Evolutionary conservation across 35 echinoderm and acorn worm species (phyloP), one percentile per base, ranked within the genome.

Genomic region (Heliocidaris tuberculata): DNA sequence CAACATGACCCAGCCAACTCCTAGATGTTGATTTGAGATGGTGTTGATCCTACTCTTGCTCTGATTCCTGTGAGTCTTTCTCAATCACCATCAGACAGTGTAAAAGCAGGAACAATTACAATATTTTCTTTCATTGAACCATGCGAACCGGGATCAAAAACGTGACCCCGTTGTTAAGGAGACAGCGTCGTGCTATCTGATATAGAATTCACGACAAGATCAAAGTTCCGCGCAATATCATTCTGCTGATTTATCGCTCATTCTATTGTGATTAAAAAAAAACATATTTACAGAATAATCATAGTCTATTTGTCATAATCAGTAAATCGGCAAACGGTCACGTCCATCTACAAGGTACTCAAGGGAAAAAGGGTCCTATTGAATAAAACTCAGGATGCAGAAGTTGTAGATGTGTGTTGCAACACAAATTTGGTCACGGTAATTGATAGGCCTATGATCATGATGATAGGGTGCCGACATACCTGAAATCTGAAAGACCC

Each of bases 141-240:
- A 27, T 89, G 87, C 32, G 6, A 32, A 48, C 87, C 10, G 32
- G 35, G 87, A 48, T 89, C 87, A 89, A 32, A 29, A 32, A 32
- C 87, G 47, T 89, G 87, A 89, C 87, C 87, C 87, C 87, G 87
- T 89, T 89, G 47, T 30, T 24, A 89, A 6, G 87, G 47, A 32
- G 31, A 89, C 47, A 30, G 87, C 87, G 87, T 89, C 29, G 31
- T n/a, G 65, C 7, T 27, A 78, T 78, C 65, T 78, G 65, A n/a
- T 78, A 78, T n/a, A 4, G 27, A 78, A 8, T 78, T 78, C 27
- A 78, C 21, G 27, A 78, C 65, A 21, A n/a, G 27, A 27, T n/a
- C 19, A 78, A 78, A n/a, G 65, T 78, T 78, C 65, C 65, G 21
- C 27, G 17, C 27, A 5, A 2, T 78, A 78, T 78, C 65, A 24